Evolutionary conservation across 2,888 invertebrate species (phyloP).

Genomic region (Lymantria monacha): DNA sequence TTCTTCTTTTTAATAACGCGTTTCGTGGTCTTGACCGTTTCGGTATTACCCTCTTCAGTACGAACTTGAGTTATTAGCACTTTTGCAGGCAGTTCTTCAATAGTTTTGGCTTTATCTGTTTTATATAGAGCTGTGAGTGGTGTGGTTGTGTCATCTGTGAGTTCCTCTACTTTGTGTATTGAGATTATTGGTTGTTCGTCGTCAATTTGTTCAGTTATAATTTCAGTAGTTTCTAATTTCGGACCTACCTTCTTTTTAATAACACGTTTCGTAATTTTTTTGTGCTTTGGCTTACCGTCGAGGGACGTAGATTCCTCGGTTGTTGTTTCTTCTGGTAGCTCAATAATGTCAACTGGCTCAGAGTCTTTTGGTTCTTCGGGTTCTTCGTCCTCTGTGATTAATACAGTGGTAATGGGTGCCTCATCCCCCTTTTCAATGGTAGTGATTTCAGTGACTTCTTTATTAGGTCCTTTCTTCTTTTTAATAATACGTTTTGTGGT

Average conservation of each 20-base stretch:
- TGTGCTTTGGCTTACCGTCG: slow-evolving; percentile 43
- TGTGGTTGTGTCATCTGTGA: not conserved
- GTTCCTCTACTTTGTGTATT: slow-evolving; percentile 1
- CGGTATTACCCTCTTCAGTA: not conserved
- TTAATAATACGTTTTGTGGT: not conserved
- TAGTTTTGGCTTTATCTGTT: slow-evolving; percentile 9
- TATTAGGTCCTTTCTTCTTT: slow-evolving; percentile 26
- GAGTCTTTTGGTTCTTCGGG: not conserved
- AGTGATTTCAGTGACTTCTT: slow-evolving; percentile 30
- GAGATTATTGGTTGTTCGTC: slow-evolving; percentile 25
- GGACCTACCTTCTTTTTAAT: slow-evolving; percentile 35
- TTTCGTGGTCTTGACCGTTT: not conserved
- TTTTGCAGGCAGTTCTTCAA: slow-evolving; percentile 33
- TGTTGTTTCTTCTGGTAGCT: slow-evolving; percentile 45
- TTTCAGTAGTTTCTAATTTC: slow-evolving; percentile 36
- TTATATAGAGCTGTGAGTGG: slow-evolving; percentile 2
- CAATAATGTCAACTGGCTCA: slow-evolving; percentile 39
- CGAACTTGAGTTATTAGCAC: slow-evolving; percentile 35
- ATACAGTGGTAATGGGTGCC: slow-evolving; percentile 34
- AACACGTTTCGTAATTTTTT: slow-evolving; percentile 36
- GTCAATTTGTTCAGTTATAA: slow-evolving; percentile 43
- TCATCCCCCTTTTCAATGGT: slow-evolving; percentile 54
- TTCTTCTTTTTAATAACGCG: not conserved
- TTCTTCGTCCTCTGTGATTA: slow-evolving; percentile 2
- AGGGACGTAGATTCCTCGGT: slow-evolving; percentile 40